phyloP scores from a whole-genome alignment of 2,888 invertebrate genomes.

The Escarpia spicata region DNA sequence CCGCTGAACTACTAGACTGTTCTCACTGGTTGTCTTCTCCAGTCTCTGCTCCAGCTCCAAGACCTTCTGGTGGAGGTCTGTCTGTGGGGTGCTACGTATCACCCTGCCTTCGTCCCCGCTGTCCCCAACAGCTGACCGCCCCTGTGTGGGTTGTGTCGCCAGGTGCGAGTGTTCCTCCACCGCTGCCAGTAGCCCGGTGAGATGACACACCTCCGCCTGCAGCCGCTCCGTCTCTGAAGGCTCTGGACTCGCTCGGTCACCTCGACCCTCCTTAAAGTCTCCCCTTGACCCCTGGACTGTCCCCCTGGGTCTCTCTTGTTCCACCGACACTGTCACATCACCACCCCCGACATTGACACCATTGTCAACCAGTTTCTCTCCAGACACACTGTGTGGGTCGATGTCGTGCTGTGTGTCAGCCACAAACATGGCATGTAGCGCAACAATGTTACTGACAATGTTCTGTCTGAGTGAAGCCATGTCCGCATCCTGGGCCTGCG shows the following conservation, averaged over 20 bases:
- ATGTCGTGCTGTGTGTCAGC: no score
- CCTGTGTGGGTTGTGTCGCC: neutral
- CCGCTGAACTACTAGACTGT: no score
- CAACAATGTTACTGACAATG: neutral
- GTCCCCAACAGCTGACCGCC: neutral
- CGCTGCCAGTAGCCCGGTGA: neutral
- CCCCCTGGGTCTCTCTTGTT: neutral
- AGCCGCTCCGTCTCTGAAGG: neutral
- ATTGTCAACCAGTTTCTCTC: neutral
- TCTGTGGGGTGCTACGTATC: neutral
- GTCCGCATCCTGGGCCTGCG: neutral
- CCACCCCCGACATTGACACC: neutral
- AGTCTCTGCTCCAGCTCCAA: slow-evolving; percentile 36
- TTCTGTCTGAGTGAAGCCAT: neutral
- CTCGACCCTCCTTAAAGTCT: neutral
- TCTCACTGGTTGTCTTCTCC: slow-evolving; percentile 17
- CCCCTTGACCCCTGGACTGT: neutral
- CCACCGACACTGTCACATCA: neutral
- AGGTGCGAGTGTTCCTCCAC: neutral
- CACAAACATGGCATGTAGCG: neutral
- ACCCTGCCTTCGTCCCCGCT: neutral
- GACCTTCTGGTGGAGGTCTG: no score
- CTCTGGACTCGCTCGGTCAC: neutral
- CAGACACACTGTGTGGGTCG: neutral
- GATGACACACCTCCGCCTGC: neutral